phyloP scores from a whole-genome alignment of 2,797 vertebrate species.

The Gymnoscopelus microlampas region DNA sequence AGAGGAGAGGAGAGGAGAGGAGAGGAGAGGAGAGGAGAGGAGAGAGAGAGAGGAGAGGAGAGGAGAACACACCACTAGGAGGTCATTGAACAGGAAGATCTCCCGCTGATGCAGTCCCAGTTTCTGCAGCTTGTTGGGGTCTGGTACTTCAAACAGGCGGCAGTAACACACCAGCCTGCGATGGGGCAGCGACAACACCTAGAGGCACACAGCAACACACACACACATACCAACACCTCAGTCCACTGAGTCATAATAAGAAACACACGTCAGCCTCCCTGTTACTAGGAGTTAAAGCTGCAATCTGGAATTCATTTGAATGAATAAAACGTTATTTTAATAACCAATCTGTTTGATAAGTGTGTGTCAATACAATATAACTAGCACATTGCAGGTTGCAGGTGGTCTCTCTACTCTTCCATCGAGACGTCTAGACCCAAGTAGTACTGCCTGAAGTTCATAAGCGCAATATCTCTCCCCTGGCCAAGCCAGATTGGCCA shows the following conservation, averaged over 20 bases:
- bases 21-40: neutral
- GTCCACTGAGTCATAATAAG: conserved; percentile 27
- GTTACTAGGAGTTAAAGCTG: conserved; percentile 6
- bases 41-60: conserved; percentile 11
- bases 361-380: too few relatives aligned
- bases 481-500: too few relatives aligned
- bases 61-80: conserved; percentile 88
- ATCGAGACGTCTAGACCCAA: too few relatives aligned
- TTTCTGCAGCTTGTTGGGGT: conserved; percentile 97
- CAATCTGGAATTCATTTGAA: too few relatives aligned
- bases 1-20: neutral
- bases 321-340: too few relatives aligned
- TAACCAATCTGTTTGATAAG: too few relatives aligned
- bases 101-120: conserved; percentile 97
- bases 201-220: conserved; percentile 2
- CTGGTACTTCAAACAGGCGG: conserved; percentile 97
- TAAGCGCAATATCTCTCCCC: too few relatives aligned
- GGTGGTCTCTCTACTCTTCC: too few relatives aligned
- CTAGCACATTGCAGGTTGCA: neutral
- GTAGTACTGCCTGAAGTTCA: too few relatives aligned
- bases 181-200: conserved; percentile 97
- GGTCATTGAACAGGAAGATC: conserved; percentile 99
- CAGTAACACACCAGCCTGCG: conserved; percentile 98
- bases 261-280: conserved; percentile 30
- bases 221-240: conserved; percentile 43